Evolutionary conservation across 2,797 vertebrate species (phyloP).

Genomic region (Micrastur ruficollis): DNA sequence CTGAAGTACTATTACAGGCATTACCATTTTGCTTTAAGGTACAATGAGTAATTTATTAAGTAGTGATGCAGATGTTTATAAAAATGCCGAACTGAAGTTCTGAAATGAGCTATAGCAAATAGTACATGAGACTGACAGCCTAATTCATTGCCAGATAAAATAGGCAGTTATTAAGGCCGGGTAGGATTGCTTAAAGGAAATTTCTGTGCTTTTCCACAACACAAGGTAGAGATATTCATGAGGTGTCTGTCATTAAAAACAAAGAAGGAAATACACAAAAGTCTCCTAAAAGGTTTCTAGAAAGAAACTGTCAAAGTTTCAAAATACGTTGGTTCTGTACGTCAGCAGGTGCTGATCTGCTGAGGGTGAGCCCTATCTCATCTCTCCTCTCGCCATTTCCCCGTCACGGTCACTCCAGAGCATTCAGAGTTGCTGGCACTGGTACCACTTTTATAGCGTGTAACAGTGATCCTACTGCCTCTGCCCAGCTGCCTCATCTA

Average conservation of each 20-base stretch:
- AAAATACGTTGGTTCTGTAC: background rate
- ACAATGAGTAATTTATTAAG: conserved; percentile 33
- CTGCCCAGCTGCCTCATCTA: background rate
- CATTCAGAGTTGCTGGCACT: background rate
- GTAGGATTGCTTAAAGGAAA: background rate
- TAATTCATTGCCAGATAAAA: background rate
- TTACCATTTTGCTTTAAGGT: conserved; percentile 43
- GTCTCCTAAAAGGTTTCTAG: background rate
- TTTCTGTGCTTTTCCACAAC: background rate
- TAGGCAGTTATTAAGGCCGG: background rate
- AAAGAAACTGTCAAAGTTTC: background rate
- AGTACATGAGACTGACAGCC: background rate
- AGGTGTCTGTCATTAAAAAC: background rate
- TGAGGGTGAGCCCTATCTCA: background rate
- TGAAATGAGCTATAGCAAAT: background rate
- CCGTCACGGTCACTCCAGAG: background rate
- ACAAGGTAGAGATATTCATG: background rate
- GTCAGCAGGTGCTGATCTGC: background rate
- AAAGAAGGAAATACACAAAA: background rate
- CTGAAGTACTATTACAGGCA: background rate
- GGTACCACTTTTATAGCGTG: background rate
- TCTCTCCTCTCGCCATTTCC: background rate
- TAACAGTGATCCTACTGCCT: background rate
- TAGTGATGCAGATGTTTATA: background rate
- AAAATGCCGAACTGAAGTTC: background rate